phyloP scores from a whole-genome alignment of 2,888 invertebrate genomes.

The Mamestra brassicae region DNA sequence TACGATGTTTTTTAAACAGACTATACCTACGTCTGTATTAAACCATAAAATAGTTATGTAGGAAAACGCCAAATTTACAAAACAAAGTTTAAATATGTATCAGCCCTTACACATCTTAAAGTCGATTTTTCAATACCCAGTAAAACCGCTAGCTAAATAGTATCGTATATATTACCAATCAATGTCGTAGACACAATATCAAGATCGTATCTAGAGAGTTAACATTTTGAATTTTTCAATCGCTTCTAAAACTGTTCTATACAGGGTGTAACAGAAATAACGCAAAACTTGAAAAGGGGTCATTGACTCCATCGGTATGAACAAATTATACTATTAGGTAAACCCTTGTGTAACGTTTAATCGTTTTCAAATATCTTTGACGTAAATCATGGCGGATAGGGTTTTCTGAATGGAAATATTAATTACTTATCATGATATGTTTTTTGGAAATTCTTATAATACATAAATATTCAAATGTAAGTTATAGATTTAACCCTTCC shows the following conservation, averaged over 20 bases:
- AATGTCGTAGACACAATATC: not conserved
- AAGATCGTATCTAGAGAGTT: not conserved
- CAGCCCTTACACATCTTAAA: conserved; percentile 5
- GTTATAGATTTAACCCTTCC: too few relatives aligned
- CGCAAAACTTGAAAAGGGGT: too few relatives aligned
- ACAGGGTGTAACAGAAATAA: too few relatives aligned
- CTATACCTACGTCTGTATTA: conserved; percentile 16
- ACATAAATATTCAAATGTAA: too few relatives aligned
- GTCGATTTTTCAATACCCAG: conserved; percentile 7
- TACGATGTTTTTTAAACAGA: conserved; percentile 24
- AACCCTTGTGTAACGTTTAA: too few relatives aligned
- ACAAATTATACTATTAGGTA: too few relatives aligned
- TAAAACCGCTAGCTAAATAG: not conserved
- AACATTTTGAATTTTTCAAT: conserved; percentile 1
- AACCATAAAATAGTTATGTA: conserved; percentile 18
- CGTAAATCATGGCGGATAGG: too few relatives aligned
- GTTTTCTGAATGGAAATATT: too few relatives aligned
- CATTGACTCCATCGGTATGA: too few relatives aligned
- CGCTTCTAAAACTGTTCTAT: not conserved
- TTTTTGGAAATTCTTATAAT: too few relatives aligned
- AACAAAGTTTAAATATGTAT: conserved; percentile 18
- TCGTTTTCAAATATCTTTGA: too few relatives aligned
- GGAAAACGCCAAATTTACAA: conserved; percentile 19
- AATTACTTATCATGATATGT: too few relatives aligned
- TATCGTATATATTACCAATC: not conserved